Evolutionary conservation across 2,888 invertebrate species (phyloP).

Genomic region (Drosophila longiperda): DNA sequence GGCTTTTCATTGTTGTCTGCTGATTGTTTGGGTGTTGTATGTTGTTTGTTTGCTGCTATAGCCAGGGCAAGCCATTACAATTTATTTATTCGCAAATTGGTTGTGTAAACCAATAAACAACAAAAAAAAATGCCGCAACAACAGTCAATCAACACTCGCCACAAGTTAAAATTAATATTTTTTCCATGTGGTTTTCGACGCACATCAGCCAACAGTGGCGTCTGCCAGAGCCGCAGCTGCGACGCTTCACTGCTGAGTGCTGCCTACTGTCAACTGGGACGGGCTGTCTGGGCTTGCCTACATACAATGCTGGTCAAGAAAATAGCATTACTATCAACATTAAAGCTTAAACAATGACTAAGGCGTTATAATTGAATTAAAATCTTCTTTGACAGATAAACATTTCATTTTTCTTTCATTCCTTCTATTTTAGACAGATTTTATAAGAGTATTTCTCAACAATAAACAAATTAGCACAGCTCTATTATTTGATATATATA

Average conservation of each 20-base stretch:
- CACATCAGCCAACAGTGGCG: conserved; percentile 55
- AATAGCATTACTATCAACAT: not conserved
- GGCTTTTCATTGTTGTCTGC: conserved; percentile 6
- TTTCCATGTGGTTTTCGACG: conserved; percentile 56
- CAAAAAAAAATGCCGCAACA: conserved; percentile 30
- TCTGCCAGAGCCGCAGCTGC: conserved; percentile 30
- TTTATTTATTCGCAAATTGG: conserved; percentile 61
- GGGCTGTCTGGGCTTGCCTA: conserved; percentile 23
- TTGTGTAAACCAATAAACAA: conserved; percentile 63
- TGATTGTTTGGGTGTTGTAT: conserved; percentile 14
- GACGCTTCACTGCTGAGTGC: not conserved
- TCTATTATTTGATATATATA: conserved; percentile 2
- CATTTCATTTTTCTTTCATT: no score
- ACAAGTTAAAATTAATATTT: conserved; percentile 48
- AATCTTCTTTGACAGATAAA: not conserved
- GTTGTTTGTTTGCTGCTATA: conserved; percentile 23
- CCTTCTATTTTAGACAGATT: not conserved
- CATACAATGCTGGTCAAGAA: not conserved
- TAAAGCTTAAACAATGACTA: not conserved
- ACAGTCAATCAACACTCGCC: conserved; percentile 45
- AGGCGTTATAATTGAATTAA: not conserved
- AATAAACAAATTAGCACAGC: not conserved
- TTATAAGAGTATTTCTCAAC: not conserved
- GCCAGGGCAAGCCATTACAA: conserved; percentile 40
- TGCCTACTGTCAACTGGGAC: conserved; percentile 1